Percentiles rank a stretch among this genome's conserved stretches.
Conservation (phyloP, 2,113 vertebrate genomes). For the Cyphomyrus discorhynchus region DNA sequence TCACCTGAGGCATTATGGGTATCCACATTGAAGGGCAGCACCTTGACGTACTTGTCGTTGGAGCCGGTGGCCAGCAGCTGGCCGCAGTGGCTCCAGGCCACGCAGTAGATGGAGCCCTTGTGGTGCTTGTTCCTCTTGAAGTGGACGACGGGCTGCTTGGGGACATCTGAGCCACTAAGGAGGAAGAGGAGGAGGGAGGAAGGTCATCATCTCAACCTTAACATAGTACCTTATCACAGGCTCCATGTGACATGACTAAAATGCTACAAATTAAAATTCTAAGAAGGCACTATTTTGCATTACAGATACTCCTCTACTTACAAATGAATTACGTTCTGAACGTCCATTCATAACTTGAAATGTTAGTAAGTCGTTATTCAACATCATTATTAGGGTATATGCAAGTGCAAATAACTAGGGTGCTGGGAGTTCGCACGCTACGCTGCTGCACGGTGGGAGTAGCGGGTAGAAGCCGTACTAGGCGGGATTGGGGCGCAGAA, state of each 20-base stretch:
- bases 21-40: constrained; percentile 89
- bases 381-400: no score
- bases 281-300: neutral
- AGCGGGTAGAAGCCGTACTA: no score
- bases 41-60: constrained; percentile 97
- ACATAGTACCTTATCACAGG: neutral
- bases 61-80: constrained; percentile 92
- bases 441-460: no score
- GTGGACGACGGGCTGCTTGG: constrained; percentile 77
- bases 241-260: neutral
- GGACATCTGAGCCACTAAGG: constrained; percentile 58
- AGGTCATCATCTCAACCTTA: neutral
- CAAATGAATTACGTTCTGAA: no score
- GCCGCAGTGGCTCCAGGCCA: constrained; percentile 95
- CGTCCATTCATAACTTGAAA: no score
- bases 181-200: constrained; percentile 7
- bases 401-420: no score
- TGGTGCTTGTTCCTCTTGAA: constrained; percentile 99
- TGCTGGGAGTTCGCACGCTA: no score
- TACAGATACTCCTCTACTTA: no score
- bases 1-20: constrained; percentile 91
- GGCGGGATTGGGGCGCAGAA: no score
- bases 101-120: constrained; percentile 97
- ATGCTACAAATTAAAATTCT: neutral
- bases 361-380: no score